Conservation (phyloP, 35 echinoderm and acorn worm species). For the Stichopus chloronotus region DNA sequence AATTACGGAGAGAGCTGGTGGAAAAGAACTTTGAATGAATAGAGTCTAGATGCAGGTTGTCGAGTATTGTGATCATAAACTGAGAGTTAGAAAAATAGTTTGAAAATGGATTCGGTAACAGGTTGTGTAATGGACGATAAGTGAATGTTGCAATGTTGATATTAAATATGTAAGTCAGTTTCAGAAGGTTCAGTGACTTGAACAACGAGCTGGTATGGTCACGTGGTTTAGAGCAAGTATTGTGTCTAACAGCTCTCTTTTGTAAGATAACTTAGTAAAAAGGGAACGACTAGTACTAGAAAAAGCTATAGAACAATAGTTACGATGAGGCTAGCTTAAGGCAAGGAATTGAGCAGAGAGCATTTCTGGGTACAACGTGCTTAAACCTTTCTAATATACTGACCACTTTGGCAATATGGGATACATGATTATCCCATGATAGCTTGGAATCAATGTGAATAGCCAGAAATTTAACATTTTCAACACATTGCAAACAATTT, state of each 20-base stretch:
- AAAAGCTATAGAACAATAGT: neutral
- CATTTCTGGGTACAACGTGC: too few species aligned
- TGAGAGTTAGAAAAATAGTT: neutral
- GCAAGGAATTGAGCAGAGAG: too few species aligned
- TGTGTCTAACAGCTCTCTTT: conserved; percentile 10
- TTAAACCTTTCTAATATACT: neutral
- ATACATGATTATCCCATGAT: too few species aligned
- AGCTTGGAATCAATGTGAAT: too few species aligned
- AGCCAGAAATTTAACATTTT: too few species aligned
- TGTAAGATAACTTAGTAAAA: neutral
- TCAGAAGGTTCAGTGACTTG: conserved; percentile 7
- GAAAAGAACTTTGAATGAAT: too few species aligned
- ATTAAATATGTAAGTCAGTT: neutral
- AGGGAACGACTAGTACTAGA: neutral
- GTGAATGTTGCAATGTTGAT: neutral
- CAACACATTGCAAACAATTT: too few species aligned
- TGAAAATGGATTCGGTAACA: neutral
- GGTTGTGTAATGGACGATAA: neutral
- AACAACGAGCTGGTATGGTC: neutral
- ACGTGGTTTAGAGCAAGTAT: conserved; percentile 1
- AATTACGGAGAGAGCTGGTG: too few species aligned
- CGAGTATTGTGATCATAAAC: neutral
- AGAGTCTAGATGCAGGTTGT: too few species aligned
- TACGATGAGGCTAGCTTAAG: neutral
- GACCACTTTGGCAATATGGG: neutral